Conservation (phyloP, 2,113 vertebrate genomes). For the Lonchura striata region DNA sequence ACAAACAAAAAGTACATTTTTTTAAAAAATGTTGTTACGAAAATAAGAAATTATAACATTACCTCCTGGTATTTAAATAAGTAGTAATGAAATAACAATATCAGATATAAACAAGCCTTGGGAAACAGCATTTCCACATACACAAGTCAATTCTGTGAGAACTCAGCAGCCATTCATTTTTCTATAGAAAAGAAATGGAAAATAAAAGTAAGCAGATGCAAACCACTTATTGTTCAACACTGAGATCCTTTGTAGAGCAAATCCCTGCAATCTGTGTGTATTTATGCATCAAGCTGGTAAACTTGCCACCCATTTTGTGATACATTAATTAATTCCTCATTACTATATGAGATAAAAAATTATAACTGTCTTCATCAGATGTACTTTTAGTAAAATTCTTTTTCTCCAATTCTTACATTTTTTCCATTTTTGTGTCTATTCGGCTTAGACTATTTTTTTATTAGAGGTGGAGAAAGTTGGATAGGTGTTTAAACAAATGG, state of each 20-base stretch:
- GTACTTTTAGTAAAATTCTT: not conserved
- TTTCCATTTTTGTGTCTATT: not conserved
- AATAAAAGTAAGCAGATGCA: not conserved
- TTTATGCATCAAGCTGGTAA: not conserved
- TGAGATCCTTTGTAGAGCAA: not conserved
- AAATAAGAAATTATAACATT: not conserved
- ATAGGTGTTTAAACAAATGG: not conserved
- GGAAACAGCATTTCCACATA: not conserved
- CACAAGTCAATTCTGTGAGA: not conserved
- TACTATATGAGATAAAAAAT: not conserved
- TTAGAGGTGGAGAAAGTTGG: not conserved
- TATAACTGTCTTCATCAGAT: not conserved
- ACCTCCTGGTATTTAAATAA: not conserved
- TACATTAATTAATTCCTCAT: not conserved
- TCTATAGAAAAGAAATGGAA: not conserved
- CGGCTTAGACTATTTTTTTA: not conserved
- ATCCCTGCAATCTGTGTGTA: not conserved
- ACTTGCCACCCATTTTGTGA: not conserved
- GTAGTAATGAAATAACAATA: not conserved
- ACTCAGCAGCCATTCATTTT: not conserved
- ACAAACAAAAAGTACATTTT: accelerated
- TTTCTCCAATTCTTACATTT: not conserved
- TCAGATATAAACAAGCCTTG: not conserved
- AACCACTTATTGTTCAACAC: not conserved
- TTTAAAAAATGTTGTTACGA: not conserved